phyloP scores from a whole-genome alignment of 2,797 vertebrate species.

The Taenioides sp. region DNA sequence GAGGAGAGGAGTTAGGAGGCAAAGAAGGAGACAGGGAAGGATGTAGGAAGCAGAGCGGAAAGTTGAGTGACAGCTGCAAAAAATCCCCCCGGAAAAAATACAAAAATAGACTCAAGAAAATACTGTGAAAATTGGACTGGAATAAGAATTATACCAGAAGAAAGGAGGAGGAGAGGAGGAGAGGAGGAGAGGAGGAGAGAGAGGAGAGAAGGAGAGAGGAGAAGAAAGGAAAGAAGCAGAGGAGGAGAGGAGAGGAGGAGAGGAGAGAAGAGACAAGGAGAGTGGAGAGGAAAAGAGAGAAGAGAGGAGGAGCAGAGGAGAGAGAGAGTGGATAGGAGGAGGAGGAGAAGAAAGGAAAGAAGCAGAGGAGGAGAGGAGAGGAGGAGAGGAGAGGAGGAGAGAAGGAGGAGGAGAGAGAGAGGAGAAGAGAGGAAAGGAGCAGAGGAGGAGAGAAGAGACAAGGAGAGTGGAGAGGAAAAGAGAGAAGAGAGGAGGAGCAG shows the following conservation, averaged over 20 bases:
- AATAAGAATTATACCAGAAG: background rate
- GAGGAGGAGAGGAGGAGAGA: background rate
- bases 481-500: background rate
- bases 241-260: background rate
- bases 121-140: slow-evolving; percentile 1
- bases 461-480: too few relatives aligned
- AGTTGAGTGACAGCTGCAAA: slow-evolving; percentile 8
- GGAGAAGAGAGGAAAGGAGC: too few relatives aligned
- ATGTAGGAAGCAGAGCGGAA: slow-evolving; percentile 5
- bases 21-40: background rate
- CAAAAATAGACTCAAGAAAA: background rate
- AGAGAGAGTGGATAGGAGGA: background rate
- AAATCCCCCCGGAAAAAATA: slow-evolving; percentile 8
- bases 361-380: background rate
- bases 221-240: background rate
- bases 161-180: background rate
- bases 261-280: background rate
- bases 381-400: too few relatives aligned
- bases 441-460: too few relatives aligned
- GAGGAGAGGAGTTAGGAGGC: background rate
- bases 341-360: background rate
- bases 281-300: background rate
- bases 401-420: too few relatives aligned
- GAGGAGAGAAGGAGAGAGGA: background rate
- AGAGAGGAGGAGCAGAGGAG: background rate